A percentile compares a stretch with the other conserved stretches of the same genome.
Conservation (phyloP, 2,797 vertebrate genomes). For the Chrosomus eos region DNA sequence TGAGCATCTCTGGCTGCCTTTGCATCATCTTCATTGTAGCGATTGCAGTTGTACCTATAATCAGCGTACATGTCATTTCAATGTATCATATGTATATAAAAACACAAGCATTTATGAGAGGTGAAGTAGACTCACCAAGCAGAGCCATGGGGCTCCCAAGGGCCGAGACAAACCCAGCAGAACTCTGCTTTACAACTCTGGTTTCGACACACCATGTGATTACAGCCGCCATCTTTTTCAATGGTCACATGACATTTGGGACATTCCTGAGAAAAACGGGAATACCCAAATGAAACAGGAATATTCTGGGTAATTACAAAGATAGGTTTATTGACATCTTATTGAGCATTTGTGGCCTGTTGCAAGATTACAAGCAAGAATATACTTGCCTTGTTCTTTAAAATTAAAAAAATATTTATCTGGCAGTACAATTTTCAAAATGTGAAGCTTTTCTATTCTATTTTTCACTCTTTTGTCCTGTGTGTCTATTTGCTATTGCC, state of each 20-base stretch:
- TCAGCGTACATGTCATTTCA: not conserved
- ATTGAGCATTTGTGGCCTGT: not conserved
- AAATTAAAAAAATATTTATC: not conserved
- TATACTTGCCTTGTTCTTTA: not conserved
- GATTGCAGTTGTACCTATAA: conserved; percentile 98
- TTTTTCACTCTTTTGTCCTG: not conserved
- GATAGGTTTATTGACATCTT: not conserved
- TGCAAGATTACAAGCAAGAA: not conserved
- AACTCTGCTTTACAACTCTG: conserved; percentile 99
- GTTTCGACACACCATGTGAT: conserved; percentile 99
- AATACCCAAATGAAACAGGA: not conserved
- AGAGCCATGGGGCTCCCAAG: conserved; percentile 98
- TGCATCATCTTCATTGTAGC: conserved; percentile 99
- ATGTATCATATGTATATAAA: not conserved
- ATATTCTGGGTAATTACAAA: not conserved
- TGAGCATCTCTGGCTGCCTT: conserved; percentile 98
- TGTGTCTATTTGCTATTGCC: not conserved
- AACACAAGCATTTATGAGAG: not conserved
- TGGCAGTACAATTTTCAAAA: not conserved
- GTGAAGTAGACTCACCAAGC: conserved; percentile 87
- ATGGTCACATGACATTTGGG: conserved; percentile 99
- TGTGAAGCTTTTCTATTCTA: not conserved
- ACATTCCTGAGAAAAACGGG: conserved; percentile 85
- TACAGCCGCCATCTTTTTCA: conserved; percentile 98
- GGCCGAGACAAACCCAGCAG: conserved; percentile 99